These are phyloP conservation scores for Lophochroa leadbeateri DNA, from an alignment of 2,113 vertebrate species.

Conservation along the genomic window DNA sequence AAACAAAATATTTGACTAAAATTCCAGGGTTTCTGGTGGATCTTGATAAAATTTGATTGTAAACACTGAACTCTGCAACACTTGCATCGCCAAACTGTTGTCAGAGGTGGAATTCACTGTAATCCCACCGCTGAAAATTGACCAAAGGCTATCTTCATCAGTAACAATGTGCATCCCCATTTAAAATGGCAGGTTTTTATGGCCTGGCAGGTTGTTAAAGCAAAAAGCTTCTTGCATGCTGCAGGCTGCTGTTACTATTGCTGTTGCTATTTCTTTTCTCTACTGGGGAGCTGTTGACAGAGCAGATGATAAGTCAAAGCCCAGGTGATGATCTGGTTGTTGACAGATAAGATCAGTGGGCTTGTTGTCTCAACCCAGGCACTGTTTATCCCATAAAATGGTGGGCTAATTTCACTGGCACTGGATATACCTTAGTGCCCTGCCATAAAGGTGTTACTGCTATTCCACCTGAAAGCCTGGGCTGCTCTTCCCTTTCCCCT, in stretches of 20 bases:
- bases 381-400: neutral
- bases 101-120: neutral
- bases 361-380: conserved; percentile 21
- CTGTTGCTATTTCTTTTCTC: conserved; percentile 12
- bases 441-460: conserved; percentile 1
- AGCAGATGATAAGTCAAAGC: conserved; percentile 10
- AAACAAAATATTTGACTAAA: neutral
- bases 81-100: neutral
- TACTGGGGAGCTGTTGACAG: neutral
- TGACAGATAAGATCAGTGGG: conserved; percentile 34
- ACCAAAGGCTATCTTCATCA: neutral
- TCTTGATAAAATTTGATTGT: neutral
- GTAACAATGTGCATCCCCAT: neutral
- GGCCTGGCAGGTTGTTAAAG: neutral
- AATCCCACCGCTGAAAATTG: neutral
- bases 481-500: neutral
- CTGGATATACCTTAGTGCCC: neutral
- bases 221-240: neutral
- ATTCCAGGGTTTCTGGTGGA: neutral
- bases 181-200: neutral
- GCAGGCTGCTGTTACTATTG: neutral
- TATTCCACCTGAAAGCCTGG: neutral
- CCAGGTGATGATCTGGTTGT: conserved; percentile 10
- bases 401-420: conserved; percentile 11
- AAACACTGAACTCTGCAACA: neutral